Conservation (phyloP, 2,888 invertebrate species). For the Oegoconia quadripuncta region DNA sequence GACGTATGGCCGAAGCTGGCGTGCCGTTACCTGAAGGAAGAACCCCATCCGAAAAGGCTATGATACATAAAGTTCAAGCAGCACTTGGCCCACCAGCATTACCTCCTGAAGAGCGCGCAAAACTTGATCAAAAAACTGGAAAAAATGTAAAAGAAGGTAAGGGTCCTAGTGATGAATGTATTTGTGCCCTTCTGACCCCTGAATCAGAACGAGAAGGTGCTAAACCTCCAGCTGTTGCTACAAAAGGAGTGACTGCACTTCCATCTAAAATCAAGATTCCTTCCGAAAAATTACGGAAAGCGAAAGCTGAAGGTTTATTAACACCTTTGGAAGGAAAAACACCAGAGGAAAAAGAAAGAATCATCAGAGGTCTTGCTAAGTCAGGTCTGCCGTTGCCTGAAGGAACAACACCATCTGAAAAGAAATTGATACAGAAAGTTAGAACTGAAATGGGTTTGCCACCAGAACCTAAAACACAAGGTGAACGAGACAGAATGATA, state of each 20-base stretch:
- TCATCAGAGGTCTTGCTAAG: constrained; percentile 15
- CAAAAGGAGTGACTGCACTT: constrained; percentile 28
- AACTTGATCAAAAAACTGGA: constrained; percentile 19
- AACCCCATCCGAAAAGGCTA: constrained; percentile 28
- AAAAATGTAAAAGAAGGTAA: constrained; percentile 9
- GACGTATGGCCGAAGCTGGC: constrained; percentile 24
- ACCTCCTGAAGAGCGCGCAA: neutral
- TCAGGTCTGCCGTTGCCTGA: constrained; percentile 14
- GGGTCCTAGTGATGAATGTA: constrained; percentile 31
- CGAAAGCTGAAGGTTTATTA: constrained; percentile 19
- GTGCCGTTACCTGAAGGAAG: constrained; percentile 27
- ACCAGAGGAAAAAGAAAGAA: constrained; percentile 21
- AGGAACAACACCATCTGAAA: constrained; percentile 12
- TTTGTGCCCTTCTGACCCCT: constrained; percentile 28
- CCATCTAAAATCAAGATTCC: constrained; percentile 24
- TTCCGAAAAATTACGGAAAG: constrained; percentile 18
- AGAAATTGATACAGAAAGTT: constrained; percentile 24
- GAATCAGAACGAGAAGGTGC: constrained; percentile 27
- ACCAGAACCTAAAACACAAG: constrained; percentile 27
- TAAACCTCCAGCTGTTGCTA: constrained; percentile 20
- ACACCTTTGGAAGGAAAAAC: constrained; percentile 12
- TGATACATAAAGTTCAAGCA: constrained; percentile 23
- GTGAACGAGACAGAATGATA: constrained; percentile 17
- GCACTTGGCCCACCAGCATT: constrained; percentile 11
- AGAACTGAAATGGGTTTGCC: constrained; percentile 28